Base-by-base conservation (phyloP, 2,888 invertebrate species). In the Aleiodes testaceus region DNA sequence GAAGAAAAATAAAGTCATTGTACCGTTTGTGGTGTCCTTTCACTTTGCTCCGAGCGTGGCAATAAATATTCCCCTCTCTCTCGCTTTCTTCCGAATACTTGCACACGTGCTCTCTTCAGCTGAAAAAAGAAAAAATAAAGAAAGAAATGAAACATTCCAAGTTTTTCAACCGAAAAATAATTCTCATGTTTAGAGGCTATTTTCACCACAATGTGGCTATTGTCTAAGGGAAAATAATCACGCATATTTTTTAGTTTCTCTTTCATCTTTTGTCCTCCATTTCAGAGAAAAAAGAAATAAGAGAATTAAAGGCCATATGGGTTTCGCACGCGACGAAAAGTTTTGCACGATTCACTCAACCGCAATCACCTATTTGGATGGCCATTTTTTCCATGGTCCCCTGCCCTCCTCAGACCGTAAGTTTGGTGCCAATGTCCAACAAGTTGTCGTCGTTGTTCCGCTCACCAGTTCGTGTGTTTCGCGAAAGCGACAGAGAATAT, bases 361-460 rank as follows among this genome's bases (percentile, higher is more conserved):
- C 66, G 66, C 67, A 52, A 55, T 69, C 64, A 49, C 70, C 47
- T 59, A 42, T 59, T 59, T 59, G 59, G 14, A n/a, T n/a, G n/a
- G n/a, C n/a, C 12, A 26, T 26, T 7, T 47, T 3, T 11, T 36
- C 45, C 3, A 3, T 26, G 3, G 26, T 49, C 30, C 6, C 42
- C 14, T 12, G 45, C 26, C 59, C 14, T 36, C 26, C 45, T 50
- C 63, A 18, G 20, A 22, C 63, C 50, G 26, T 68, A 49, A 52
- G 50, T 73, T 59, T 78, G 70, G 74, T 72, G 72, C 72, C 76
- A 72, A 64, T 75, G 78, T 77, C 77, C 79, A 78, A 79, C 79
- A 79, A 79, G 79, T 79, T 78, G 78, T 74, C 74, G 77, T 74
- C 73, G 67, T 74, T 72, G 67, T 70, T 65, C 59, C 42, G 63